A percentile compares a stretch with the other conserved stretches of the same genome.
phyloP scores from a whole-genome alignment of 2,797 vertebrate genomes.

The Chromobotia macracanthus region DNA sequence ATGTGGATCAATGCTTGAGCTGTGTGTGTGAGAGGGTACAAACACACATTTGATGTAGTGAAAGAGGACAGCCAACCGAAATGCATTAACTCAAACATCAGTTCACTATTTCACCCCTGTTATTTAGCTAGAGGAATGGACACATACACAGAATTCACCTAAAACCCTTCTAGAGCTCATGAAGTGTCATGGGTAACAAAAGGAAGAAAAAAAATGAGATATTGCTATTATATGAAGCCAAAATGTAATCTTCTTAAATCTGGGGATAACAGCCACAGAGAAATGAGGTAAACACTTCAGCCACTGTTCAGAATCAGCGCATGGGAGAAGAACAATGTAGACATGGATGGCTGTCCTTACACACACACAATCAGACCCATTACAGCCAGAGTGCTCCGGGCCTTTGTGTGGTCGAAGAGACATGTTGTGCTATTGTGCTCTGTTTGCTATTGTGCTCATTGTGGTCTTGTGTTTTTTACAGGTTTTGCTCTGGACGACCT shows the following conservation, averaged over 20 bases:
- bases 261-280: conserved; percentile 53
- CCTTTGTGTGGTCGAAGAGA: conserved; percentile 33
- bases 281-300: conserved; percentile 57
- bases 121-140: conserved; percentile 39
- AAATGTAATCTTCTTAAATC: conserved; percentile 67
- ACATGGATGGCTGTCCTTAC: background rate
- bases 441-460: conserved; percentile 3
- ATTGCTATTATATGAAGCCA: conserved; percentile 53
- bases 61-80: conserved; percentile 26
- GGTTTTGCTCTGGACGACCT: background rate
- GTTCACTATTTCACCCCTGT: background rate
- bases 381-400: conserved; percentile 15
- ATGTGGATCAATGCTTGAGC: conserved; percentile 35
- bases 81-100: conserved; percentile 25
- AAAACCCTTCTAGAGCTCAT: conserved; percentile 9
- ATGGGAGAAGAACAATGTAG: conserved; percentile 48
- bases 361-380: conserved; percentile 41
- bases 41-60: conserved; percentile 19
- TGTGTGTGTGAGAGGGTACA: conserved; percentile 7
- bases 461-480: conserved; percentile 24
- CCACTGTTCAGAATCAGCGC: conserved; percentile 26
- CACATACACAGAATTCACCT: conserved; percentile 14
- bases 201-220: conserved; percentile 51
- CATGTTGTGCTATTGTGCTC: conserved; percentile 15
- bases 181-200: conserved; percentile 15